These are phyloP conservation scores for Trichoplusia ni DNA, from an alignment of 1,140 invertebrate genomes.

Conservation along the genomic window DNA sequence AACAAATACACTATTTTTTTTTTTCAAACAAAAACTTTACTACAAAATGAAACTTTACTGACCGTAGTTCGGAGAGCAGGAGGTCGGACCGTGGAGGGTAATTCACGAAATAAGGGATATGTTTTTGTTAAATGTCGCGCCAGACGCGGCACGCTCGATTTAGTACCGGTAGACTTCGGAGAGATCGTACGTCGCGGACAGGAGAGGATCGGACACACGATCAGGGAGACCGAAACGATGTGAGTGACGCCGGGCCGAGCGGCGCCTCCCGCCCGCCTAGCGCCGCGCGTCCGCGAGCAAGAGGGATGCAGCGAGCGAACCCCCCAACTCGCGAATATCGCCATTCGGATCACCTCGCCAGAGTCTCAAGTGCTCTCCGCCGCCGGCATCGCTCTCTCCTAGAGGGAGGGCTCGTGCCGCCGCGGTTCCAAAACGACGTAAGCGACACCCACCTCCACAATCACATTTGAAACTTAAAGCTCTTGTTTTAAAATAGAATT, in stretches of 20 bases:
- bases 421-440: conserved; percentile 52
- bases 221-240: conserved; percentile 71
- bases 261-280: conserved; percentile 71
- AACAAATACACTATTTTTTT: conserved; percentile 18
- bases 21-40: conserved; percentile 35
- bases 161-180: conserved; percentile 71
- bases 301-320: conserved; percentile 73
- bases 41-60: conserved; percentile 30
- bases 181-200: conserved; percentile 73
- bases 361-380: conserved; percentile 76
- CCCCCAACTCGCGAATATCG: conserved; percentile 72
- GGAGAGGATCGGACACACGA: conserved; percentile 77
- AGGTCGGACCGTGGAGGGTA: conserved; percentile 33
- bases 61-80: conserved; percentile 32
- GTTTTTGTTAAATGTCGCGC: conserved; percentile 43
- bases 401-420: conserved; percentile 69
- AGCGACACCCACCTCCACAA: conserved; percentile 31
- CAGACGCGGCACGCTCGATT: conserved; percentile 58
- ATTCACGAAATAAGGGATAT: conserved; percentile 30
- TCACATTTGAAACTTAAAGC: conserved; percentile 50
- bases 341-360: conserved; percentile 70
- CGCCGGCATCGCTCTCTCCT: conserved; percentile 63
- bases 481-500: conserved; percentile 50
- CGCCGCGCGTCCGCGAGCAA: conserved; percentile 67
- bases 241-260: conserved; percentile 69